Base-by-base conservation (phyloP, 2,888 invertebrate genomes). In the Schizotus pectinicornis region DNA sequence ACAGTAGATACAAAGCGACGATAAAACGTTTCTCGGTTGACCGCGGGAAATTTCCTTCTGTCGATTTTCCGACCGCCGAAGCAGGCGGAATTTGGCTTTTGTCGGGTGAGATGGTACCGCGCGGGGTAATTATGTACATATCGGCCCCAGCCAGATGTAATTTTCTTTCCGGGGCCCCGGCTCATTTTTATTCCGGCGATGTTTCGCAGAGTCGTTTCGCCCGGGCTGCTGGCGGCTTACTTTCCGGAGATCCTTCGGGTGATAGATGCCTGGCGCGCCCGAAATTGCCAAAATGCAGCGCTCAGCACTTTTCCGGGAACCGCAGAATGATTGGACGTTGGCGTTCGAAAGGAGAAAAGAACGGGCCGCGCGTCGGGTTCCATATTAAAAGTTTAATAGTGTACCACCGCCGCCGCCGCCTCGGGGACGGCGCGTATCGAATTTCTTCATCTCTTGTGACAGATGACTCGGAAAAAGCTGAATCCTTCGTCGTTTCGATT, bases 251-350 rank as follows among this genome's bases (percentile, higher is more conserved):
- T 73, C 71, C 66, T 22, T 69, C 64, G 63, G 45, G 69, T 74
- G 75, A 74, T 74, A 71, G 74, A 75, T 74, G 72, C 69, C 65
- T 68, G 67, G 47, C 37, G 62, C 70, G 69, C 64, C 67, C 67
- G 66, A 75, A 76, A 75, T 74, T 73, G 72, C 74, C 67, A 74
- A 75, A 74, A 74, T 71, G 76, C 74, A 74, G 56, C 67, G 68
- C 67, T 74, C 74, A 72, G 73, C 73, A 73, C 68, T 72, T 68
- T 56, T 47, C 11, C 36, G 9, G 42, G 22, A 22, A 52, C 54
- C 54, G 56, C 63, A 46, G 55, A 61, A 62, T 61, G 57, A 62
- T 63, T 57, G 59, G 49, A 62, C 53, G 45, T 30, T 7, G 36
- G 52, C 52, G 39, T 56, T 54, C 58, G 35, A 55, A 41, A 36